Conservation (phyloP, 2,888 invertebrate species). For the Rosalia funebris region DNA sequence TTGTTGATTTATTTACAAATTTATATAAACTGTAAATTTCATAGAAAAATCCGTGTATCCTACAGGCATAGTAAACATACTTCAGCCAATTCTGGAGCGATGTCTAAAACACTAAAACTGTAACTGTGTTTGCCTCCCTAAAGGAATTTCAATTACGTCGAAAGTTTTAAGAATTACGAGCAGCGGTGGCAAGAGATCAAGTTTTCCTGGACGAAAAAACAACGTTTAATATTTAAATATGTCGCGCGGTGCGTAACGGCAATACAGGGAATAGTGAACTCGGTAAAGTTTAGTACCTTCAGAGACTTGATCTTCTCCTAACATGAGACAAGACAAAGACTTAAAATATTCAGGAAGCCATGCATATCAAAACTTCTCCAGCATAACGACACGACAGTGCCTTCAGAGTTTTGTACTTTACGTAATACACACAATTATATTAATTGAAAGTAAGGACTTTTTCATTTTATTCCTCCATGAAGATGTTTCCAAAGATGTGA, state of each 20-base stretch:
- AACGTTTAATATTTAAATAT: slow-evolving; percentile 62
- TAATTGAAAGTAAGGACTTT: slow-evolving; percentile 19
- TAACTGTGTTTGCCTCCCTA: slow-evolving; percentile 31
- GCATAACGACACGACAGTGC: slow-evolving; percentile 11
- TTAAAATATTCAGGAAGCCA: slow-evolving; percentile 54
- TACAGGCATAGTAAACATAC: slow-evolving; percentile 6
- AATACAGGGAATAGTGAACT: slow-evolving; percentile 55
- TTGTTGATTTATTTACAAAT: too few species aligned
- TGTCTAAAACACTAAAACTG: slow-evolving; percentile 28
- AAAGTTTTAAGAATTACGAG: slow-evolving; percentile 39
- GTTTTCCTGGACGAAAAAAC: slow-evolving; percentile 41
- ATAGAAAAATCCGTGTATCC: too few species aligned
- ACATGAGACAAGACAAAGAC: slow-evolving; percentile 45
- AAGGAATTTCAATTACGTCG: slow-evolving; percentile 28
- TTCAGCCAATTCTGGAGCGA: slow-evolving; percentile 16
- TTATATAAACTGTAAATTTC: too few species aligned
- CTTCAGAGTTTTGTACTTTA: slow-evolving; percentile 7
- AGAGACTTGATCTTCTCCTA: slow-evolving; percentile 26
- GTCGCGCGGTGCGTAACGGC: slow-evolving; percentile 61
- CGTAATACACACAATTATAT: slow-evolving; percentile 17
- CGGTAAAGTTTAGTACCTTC: slow-evolving; percentile 36
- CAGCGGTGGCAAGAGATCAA: slow-evolving; percentile 43
- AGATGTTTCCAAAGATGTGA: neutral
- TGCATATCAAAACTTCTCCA: slow-evolving; percentile 48
- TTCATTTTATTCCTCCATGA: neutral